Evolutionary conservation across 2,113 vertebrate genomes (phyloP), one percentile per base, ranked within the genome.

Genomic region (Brachypteracias leptosomus): DNA sequence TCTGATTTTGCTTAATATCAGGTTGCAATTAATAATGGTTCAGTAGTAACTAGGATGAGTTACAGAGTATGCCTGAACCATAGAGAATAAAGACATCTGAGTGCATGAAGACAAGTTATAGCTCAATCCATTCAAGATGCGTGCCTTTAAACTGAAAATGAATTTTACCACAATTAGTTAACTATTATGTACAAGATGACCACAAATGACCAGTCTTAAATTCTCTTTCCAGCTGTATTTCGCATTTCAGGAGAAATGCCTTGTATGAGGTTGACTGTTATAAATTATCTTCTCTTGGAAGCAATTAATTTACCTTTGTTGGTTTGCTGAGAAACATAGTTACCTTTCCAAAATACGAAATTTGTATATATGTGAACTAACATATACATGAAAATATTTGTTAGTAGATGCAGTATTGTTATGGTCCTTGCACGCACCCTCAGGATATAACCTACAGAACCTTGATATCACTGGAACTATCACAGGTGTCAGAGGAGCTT

Each of bases 71-170:
- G 51, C 6, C 52, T 72, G 38, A 75, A 71, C 19, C 35, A 63
- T 0, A 2, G n/a, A 71, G 16, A 81, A 40, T 40, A 58, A 82
- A 78, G 70, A 55, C 6, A 70, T 15, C 15, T 35, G 51, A 71
- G 14, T 28, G 24, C 20, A 33, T 4, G 36, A 84, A 77, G 58
- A 28, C 38, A 51, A 33, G 33, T 13, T 61, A 11, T 38, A 42
- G 55, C 16, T 79, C 28, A 46, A 5, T 15, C 73, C 0, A 0
- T 38, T 74, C 20, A 76, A n/a, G 31, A 76, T 2, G 7, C 6
- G 22, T 25, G 22, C 14, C 58, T 76, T 68, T 63, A 68, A 89
- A 54, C 16, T 19, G 28, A 61, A 88, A 75, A 52, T 11, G 0
- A 38, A 29, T 59, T 59, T 86, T 83, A 63, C 33, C 68, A 55